Base-by-base conservation (phyloP, 2,113 vertebrate genomes). In the Aramus guarauna region DNA sequence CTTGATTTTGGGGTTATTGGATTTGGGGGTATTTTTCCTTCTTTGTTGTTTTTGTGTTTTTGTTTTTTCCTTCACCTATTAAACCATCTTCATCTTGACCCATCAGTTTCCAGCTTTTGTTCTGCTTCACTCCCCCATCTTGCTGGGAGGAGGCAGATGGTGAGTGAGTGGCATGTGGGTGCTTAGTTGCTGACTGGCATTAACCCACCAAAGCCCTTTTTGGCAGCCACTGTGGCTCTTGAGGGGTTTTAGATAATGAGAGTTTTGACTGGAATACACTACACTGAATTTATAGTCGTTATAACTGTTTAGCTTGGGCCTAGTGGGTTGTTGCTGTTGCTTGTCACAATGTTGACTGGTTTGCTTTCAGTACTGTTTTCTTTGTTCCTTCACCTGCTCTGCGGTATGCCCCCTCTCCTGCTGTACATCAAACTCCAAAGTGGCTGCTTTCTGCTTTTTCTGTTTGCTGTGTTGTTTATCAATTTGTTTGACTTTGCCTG, bases 321-420 rank as follows among this genome's bases (percentile, higher is more conserved):
- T 41, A 41, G 39, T 41, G 39, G 39, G 39, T 41, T 41, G 39
- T 41, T 41, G 13, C 11, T 53, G 9, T 14, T 48, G 4, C 9
- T 69, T 71, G 22, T 37, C 50, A 59, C 26, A 69, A 14, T 12
- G 9, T 37, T 75, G 62, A 22, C 29, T 52, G 29, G 6, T 62
- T 48, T 64, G 22, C 27, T 64, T 88, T 48, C n/a, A 43, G 9
- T 48, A 64, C 18, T 34, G 2, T 36, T 67, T 68, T 34, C 15
- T 73, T 72, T 78, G 29, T 34, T 79, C n/a, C 26, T 71, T 37
- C 79, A 47, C 9, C 36, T 29, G 19, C 13, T 14, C 8, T 4
- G 5, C 5, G 8, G 2, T 16, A 4, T 2, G 0, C 6, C 47
- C 12, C 2, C 37, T 69, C 11, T 69, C 26, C 59, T n/a, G 15